phyloP scores from a whole-genome alignment of 2,888 invertebrate genomes.

The Ectemnius lituratus region DNA sequence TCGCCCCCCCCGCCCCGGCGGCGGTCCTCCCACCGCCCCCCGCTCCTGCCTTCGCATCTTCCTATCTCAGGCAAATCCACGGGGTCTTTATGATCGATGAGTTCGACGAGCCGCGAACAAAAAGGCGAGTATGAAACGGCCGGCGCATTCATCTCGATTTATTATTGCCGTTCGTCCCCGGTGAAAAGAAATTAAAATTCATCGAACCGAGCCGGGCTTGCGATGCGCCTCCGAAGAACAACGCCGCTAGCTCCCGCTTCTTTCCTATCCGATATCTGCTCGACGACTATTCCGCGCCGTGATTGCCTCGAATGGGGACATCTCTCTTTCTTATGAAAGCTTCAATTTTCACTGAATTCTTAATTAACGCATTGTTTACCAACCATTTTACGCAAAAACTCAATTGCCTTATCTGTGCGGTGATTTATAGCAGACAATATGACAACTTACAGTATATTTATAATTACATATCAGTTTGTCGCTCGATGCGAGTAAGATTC shows the following conservation, averaged over 20 bases:
- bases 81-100: constrained; percentile 50
- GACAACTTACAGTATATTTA: too few species aligned
- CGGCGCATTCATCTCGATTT: constrained; percentile 56
- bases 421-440: too few species aligned
- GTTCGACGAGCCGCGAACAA: constrained; percentile 37
- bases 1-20: not conserved
- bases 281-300: too few species aligned
- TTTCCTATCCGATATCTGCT: not conserved
- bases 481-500: too few species aligned
- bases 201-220: constrained; percentile 49
- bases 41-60: constrained; percentile 21
- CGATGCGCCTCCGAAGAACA: constrained; percentile 14
- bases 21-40: constrained; percentile 12
- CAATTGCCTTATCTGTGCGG: too few species aligned
- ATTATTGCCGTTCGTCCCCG: constrained; percentile 55
- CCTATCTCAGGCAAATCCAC: constrained; percentile 26
- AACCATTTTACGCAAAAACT: too few species aligned
- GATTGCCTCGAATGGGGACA: constrained; percentile 8
- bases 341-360: too few species aligned
- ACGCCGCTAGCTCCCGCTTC: constrained; percentile 3
- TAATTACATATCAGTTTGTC: too few species aligned
- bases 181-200: constrained; percentile 62
- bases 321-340: constrained; percentile 48
- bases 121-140: constrained; percentile 36
- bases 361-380: too few species aligned